Percentiles rank a stretch among this genome's conserved stretches.
These are phyloP conservation scores for Ondatra zibethicus DNA, from an alignment of 2,113 vertebrate species.

Conservation along the genomic window DNA sequence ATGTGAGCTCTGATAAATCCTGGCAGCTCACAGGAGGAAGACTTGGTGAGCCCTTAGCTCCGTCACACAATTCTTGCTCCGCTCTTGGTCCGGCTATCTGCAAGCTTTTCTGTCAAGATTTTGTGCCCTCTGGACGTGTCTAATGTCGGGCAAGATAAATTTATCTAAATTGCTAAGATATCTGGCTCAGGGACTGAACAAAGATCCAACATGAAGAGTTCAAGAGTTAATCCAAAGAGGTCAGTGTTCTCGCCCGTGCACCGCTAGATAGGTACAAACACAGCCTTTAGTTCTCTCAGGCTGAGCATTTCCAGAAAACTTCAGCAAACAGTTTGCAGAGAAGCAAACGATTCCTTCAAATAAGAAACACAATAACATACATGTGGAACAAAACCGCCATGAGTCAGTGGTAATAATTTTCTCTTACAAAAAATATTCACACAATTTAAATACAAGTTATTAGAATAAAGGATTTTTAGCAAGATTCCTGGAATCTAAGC, in stretches of 20 bases:
- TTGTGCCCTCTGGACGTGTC: neutral
- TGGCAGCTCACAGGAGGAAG: neutral
- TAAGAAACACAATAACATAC: neutral
- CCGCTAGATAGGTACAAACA: neutral
- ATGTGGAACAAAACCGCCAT: neutral
- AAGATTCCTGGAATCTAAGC: neutral
- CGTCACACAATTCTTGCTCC: neutral
- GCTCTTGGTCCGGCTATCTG: neutral
- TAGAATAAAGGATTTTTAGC: neutral
- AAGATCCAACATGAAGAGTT: neutral
- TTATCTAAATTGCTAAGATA: neutral
- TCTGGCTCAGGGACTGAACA: neutral
- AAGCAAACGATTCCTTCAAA: neutral
- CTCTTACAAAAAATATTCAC: neutral
- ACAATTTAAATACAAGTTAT: neutral
- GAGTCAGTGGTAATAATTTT: neutral
- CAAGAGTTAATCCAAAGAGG: neutral
- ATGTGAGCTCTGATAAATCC: neutral
- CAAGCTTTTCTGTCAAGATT: neutral
- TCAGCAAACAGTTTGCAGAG: neutral
- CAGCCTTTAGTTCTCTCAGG: neutral
- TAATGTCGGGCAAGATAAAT: conserved; percentile 25
- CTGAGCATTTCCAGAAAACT: conserved; percentile 4
- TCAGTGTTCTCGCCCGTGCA: neutral
- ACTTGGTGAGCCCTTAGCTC: neutral